These are phyloP conservation scores for Psittacula cyanocephala DNA, from an alignment of 2,113 vertebrate genomes.

Conservation along the genomic window DNA sequence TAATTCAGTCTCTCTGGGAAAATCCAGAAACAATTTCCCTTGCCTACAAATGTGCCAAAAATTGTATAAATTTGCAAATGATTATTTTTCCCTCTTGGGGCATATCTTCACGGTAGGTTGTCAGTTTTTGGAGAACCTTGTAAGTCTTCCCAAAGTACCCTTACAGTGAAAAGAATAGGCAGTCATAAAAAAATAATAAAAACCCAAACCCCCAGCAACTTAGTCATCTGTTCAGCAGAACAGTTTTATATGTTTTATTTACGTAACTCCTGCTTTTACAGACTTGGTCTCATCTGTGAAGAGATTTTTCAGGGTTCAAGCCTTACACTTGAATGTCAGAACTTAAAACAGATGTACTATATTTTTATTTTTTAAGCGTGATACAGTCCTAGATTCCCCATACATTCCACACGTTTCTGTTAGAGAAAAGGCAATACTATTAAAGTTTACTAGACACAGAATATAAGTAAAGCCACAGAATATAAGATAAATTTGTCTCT, in stretches of 20 bases:
- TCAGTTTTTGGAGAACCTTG: background rate
- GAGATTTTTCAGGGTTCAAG: background rate
- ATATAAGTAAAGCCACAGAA: rapidly evolving
- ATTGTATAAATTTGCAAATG: background rate
- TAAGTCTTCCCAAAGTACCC: background rate
- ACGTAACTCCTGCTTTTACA: slow-evolving; percentile 6
- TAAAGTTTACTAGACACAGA: background rate
- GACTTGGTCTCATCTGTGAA: background rate
- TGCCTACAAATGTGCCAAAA: background rate
- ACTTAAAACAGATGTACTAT: background rate
- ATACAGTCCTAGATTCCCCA: background rate
- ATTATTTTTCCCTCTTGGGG: background rate
- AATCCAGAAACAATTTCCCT: background rate
- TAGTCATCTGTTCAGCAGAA: slow-evolving; percentile 5
- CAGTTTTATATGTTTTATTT: slow-evolving; percentile 22
- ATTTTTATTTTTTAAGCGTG: background rate
- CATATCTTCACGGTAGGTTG: background rate
- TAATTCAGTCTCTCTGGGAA: background rate
- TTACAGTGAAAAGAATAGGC: background rate
- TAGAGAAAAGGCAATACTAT: background rate
- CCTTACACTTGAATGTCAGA: background rate
- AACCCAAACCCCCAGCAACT: background rate
- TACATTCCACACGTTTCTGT: background rate
- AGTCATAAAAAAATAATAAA: background rate
- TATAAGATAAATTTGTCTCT: background rate